Base-by-base conservation (phyloP, 2,888 invertebrate species). In the Penaeus monodon region DNA sequence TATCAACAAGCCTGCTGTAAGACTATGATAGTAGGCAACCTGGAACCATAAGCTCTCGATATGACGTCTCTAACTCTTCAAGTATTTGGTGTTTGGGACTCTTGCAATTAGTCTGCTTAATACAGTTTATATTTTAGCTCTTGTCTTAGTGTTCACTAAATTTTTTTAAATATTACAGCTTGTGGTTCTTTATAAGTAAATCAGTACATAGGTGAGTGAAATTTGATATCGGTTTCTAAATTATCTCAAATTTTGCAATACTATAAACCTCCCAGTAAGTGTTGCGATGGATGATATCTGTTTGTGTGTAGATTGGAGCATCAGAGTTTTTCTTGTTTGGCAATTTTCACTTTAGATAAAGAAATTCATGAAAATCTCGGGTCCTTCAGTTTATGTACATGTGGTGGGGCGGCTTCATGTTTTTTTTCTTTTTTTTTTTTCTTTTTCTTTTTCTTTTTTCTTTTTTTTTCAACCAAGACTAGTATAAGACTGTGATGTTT, bases 151-250 rank as follows among this genome's bases (percentile, higher is more conserved):
- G 33, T 27, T 29, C 33, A 17, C 22, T 27, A 33, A 80, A 33
- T 70, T 33, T 78, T 86, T 24, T 44, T 66, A n/a, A 77, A 74
- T 29, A 57, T 78, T 83, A 79, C 86, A 87, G 83, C 86, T 87
- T 87, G 86, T 87, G 86, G 86, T 87, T 87, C 86, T 87, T 82
- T 86, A 63, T 81, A 82, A 68, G 68, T 86, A 68, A 70, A 81
- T 44, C 68, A 85, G 65, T 57, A 79, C 83, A 78, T 87, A 64
- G 82, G 57, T 82, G 73, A 80, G 38, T 80, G 33, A 80, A 80
- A 44, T 77, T 57, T 77, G 49, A 77, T 38, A 76, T 81, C 57
- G 4, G 57, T 82, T 86, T 33, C 77, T 79, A 57, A 77, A 57
- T 68, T 81, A 68, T 80, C 82, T 81, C 44, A 77, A 77, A 81